phyloP scores from a whole-genome alignment of 2,797 vertebrate genomes.

The Scolopax bukidnonensis region DNA sequence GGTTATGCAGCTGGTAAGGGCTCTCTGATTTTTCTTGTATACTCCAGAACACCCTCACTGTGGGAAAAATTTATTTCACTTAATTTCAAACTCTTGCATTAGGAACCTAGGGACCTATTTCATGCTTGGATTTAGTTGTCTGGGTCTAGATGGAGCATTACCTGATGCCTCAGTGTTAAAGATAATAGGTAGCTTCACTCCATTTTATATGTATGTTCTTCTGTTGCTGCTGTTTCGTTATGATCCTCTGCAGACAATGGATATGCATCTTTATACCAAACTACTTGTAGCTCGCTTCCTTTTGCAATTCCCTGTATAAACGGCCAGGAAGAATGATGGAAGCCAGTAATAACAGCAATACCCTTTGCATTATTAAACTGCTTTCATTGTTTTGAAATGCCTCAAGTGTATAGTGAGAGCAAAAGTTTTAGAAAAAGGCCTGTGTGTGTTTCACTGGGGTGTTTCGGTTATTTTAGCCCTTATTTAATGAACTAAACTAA shows the following conservation, averaged over 20 bases:
- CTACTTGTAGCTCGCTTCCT: not conserved
- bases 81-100: not conserved
- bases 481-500: slow-evolving; percentile 21
- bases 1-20: fast-evolving
- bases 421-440: not conserved
- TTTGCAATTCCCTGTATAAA: not conserved
- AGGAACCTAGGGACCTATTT: not conserved
- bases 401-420: not conserved
- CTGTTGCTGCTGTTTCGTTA: not conserved
- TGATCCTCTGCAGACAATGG: not conserved
- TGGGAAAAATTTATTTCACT: not conserved
- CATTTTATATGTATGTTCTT: not conserved
- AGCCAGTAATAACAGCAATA: not conserved
- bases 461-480: slow-evolving; percentile 22
- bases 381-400: not conserved
- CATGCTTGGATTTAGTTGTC: not conserved
- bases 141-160: not conserved
- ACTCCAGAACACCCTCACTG: not conserved
- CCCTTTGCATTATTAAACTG: not conserved
- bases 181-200: not conserved
- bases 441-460: not conserved
- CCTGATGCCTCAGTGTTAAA: not conserved
- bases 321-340: not conserved
- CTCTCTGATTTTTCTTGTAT: not conserved
- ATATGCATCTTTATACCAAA: not conserved